Conservation (phyloP, 1,140 invertebrate genomes). For the Epicauta chinensis region DNA sequence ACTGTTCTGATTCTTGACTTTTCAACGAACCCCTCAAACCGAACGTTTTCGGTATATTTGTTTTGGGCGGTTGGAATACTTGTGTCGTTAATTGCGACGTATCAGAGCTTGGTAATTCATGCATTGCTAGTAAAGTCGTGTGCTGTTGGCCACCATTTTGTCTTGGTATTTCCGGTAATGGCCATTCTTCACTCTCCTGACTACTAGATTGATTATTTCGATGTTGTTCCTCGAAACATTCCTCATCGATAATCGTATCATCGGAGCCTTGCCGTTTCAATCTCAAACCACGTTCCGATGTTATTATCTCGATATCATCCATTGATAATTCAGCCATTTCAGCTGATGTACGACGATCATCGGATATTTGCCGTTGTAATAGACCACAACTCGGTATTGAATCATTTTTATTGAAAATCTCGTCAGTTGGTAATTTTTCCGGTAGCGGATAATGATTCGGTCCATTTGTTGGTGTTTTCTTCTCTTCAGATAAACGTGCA, state of each 20-base stretch:
- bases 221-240: conserved; percentile 33
- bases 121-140: conserved; percentile 34
- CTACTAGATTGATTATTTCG: conserved; percentile 46
- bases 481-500: conserved; percentile 52
- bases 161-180: conserved; percentile 56
- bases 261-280: conserved; percentile 40
- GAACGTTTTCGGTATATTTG: conserved; percentile 39
- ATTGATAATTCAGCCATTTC: conserved; percentile 76
- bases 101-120: conserved; percentile 40
- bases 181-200: conserved; percentile 65
- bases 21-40: conserved; percentile 40
- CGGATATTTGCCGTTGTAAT: conserved; percentile 53
- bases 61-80: conserved; percentile 39
- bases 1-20: conserved; percentile 61
- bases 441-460: too few relatives aligned
- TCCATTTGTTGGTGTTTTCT: conserved; percentile 33
- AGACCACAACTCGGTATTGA: conserved; percentile 33
- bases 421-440: conserved; percentile 19
- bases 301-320: conserved; percentile 51
- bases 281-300: conserved; percentile 38
- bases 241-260: conserved; percentile 42
- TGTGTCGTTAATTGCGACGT: conserved; percentile 41
- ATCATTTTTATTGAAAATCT: conserved; percentile 23
- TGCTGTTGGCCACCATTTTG: conserved; percentile 26
- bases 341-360: conserved; percentile 70